Conservation (phyloP, 2,888 invertebrate genomes). For the Coelinius sp. region DNA sequence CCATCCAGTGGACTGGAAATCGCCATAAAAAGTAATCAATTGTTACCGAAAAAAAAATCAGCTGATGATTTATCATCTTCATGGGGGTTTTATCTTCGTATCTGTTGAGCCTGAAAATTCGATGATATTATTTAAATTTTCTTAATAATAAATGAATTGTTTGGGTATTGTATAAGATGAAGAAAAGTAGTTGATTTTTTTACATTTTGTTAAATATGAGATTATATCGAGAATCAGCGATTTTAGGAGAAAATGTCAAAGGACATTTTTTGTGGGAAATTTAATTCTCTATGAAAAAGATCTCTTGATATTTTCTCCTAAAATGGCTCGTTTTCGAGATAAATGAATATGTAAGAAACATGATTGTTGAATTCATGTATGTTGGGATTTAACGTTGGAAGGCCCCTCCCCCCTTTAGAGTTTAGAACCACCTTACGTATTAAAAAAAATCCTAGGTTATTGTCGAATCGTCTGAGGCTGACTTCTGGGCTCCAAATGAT, state of each 20-base stretch:
- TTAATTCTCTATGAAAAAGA: not conserved
- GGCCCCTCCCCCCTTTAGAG: conserved; percentile 47
- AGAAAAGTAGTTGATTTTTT: not conserved
- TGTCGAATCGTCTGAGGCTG: conserved; percentile 56
- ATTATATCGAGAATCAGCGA: too few relatives aligned
- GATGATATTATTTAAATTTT: conserved; percentile 36
- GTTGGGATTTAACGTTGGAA: not conserved
- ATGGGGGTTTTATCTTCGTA: conserved; percentile 10
- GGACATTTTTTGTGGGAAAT: too few relatives aligned
- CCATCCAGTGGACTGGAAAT: conserved; percentile 53
- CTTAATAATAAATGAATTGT: not conserved
- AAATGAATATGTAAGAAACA: too few relatives aligned
- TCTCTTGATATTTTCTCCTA: too few relatives aligned
- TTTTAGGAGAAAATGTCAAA: too few relatives aligned
- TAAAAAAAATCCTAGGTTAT: conserved; percentile 52
- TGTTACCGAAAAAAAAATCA: conserved; percentile 2
- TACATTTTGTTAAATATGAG: too few relatives aligned
- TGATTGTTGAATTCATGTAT: too few relatives aligned
- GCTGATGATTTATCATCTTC: conserved; percentile 17
- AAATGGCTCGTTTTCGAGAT: too few relatives aligned
- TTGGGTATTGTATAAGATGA: not conserved
- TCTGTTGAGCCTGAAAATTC: conserved; percentile 41
- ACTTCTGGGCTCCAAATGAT: conserved; percentile 60
- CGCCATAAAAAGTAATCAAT: conserved; percentile 35
- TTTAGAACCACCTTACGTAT: conserved; percentile 69